These are phyloP conservation scores for Melanogrammus aeglefinus DNA, from an alignment of 2,797 vertebrate species.

Conservation along the genomic window DNA sequence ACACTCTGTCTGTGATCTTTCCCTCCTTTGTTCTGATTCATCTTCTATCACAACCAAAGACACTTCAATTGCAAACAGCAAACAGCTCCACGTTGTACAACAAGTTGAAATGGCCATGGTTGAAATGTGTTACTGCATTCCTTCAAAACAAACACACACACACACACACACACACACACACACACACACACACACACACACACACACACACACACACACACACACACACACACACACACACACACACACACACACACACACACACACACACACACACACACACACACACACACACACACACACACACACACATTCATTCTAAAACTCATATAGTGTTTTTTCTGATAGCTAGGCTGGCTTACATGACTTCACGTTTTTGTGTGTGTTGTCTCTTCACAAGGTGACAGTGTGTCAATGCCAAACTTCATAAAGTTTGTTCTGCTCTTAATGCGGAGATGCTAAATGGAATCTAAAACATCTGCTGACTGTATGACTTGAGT, in stretches of 20 bases:
- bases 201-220: constrained; percentile 18
- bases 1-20: too few species aligned
- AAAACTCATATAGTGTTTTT: neutral
- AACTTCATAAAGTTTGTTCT: too few species aligned
- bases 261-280: neutral
- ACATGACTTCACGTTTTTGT: neutral
- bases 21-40: too few species aligned
- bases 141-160: neutral
- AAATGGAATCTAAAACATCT: too few species aligned
- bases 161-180: constrained; percentile 15
- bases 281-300: neutral
- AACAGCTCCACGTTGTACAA: neutral
- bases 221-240: constrained; percentile 10
- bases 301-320: constrained; percentile 14
- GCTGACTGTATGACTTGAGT: too few species aligned
- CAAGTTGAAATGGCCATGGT: neutral
- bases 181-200: constrained; percentile 13
- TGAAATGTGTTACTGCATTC: neutral
- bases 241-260: neutral
- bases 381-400: neutral
- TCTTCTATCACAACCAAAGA: too few species aligned
- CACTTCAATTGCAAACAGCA: neutral
- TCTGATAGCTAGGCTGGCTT: neutral
- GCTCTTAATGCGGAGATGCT: too few species aligned
- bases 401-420: too few species aligned